phyloP scores from a whole-genome alignment of 1,140 invertebrate genomes.

The Arion vulgaris region DNA sequence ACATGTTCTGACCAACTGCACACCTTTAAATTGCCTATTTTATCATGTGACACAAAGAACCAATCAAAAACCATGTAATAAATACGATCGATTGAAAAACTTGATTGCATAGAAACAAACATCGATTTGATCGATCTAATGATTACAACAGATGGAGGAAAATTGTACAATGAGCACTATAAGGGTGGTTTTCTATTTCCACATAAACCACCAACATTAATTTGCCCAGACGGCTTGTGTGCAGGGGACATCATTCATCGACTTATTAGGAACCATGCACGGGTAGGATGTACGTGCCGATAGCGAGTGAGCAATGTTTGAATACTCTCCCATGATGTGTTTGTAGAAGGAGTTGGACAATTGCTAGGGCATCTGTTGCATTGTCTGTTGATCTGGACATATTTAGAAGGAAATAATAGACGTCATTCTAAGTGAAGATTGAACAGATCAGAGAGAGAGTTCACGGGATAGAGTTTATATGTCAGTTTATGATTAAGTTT shows the following conservation, averaged over 20 bases:
- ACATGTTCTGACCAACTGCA: too few species aligned
- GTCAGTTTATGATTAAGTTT: too few species aligned
- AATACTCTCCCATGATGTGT: neutral
- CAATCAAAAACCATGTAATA: neutral
- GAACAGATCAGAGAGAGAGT: neutral
- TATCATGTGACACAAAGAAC: neutral
- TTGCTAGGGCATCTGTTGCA: slow-evolving; percentile 13
- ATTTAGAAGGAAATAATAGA: neutral
- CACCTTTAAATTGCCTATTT: too few species aligned
- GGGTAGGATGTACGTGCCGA: neutral
- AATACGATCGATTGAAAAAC: neutral
- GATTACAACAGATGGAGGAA: slow-evolving; percentile 8
- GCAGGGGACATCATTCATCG: neutral
- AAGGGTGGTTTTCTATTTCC: slow-evolving; percentile 3
- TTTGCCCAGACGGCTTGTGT: neutral
- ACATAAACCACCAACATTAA: slow-evolving; percentile 7
- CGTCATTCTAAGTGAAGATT: neutral
- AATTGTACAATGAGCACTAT: neutral
- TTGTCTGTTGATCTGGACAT: neutral
- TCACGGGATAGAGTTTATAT: too few species aligned
- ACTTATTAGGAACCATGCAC: neutral
- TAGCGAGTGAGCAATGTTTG: neutral
- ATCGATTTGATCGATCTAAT: neutral
- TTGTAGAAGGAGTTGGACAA: neutral
- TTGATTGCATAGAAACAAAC: neutral